A percentile compares a stretch with the other conserved stretches of the same genome.
phyloP scores from a whole-genome alignment of 2,797 vertebrate genomes.

The Mormyrops boulengeri region DNA sequence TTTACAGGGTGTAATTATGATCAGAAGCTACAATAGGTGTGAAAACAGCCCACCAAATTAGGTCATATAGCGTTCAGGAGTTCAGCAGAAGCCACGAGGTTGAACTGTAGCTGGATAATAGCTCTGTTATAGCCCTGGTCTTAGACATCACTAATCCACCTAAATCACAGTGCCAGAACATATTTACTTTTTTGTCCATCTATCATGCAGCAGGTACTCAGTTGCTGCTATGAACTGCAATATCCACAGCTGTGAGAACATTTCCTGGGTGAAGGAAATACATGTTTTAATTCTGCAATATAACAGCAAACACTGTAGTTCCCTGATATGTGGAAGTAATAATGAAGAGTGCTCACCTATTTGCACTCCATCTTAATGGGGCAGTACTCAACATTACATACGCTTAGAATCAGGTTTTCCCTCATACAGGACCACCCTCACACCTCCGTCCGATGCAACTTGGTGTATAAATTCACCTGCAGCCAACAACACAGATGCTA shows the following conservation, averaged over 20 bases:
- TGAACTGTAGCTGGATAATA: neutral
- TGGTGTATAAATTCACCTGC: neutral
- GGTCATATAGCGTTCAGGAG: conserved; percentile 43
- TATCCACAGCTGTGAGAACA: neutral
- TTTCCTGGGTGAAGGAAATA: neutral
- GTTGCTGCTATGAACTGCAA: neutral
- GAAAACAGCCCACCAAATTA: conserved; percentile 43
- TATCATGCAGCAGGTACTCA: neutral
- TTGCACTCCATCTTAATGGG: neutral
- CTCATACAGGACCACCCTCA: neutral
- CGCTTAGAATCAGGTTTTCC: neutral
- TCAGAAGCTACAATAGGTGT: conserved; percentile 38
- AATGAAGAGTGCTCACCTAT: neutral
- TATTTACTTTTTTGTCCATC: neutral
- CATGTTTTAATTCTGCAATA: neutral
- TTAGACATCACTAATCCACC: neutral
- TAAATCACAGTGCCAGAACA: neutral
- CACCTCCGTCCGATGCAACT: neutral
- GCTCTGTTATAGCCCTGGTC: neutral
- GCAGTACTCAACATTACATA: neutral
- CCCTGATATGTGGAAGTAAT: neutral
- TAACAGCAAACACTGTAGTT: neutral
- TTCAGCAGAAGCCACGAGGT: conserved; percentile 33
- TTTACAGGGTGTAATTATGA: conserved; percentile 42
- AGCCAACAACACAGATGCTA: neutral